A percentile compares a stretch with the other conserved stretches of the same genome.
Conservation (phyloP, 2,888 invertebrate species). For the Caenorhabditis sp. region DNA sequence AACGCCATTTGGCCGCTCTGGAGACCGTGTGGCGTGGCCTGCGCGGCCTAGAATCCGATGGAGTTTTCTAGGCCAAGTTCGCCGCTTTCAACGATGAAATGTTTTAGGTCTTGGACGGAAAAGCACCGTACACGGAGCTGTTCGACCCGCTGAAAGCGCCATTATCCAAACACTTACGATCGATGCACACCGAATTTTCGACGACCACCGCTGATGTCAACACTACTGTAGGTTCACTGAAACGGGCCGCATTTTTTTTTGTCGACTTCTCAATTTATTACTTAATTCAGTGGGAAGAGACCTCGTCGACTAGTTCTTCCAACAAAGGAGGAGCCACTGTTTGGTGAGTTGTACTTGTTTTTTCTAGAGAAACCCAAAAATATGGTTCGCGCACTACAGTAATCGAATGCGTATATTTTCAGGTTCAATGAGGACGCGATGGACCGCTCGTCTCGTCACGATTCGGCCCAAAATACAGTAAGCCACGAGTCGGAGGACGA, state of each 20-base stretch:
- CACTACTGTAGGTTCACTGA: too few species aligned
- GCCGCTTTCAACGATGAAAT: too few species aligned
- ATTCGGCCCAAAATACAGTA: conserved; percentile 33
- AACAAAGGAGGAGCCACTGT: conserved; percentile 26
- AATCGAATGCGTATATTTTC: neutral
- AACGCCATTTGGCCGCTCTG: too few species aligned
- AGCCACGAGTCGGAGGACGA: conserved; percentile 46
- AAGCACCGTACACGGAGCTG: conserved; percentile 43
- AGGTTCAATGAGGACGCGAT: conserved; percentile 49
- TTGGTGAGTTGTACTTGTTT: conserved; percentile 13
- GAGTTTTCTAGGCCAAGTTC: too few species aligned
- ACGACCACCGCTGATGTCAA: conserved; percentile 30
- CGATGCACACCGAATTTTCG: conserved; percentile 41
- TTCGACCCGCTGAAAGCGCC: conserved; percentile 51
- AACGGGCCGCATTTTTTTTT: too few species aligned
- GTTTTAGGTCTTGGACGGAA: conserved; percentile 47
- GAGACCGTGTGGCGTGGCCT: too few species aligned
- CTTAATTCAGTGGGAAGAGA: conserved; percentile 32
- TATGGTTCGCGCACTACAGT: neutral
- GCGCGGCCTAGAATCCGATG: too few species aligned
- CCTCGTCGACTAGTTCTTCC: conserved; percentile 27
- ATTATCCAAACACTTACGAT: conserved; percentile 29
- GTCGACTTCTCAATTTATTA: neutral
- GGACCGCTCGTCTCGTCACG: conserved; percentile 41
- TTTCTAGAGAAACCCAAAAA: neutral